Conservation (phyloP, 2,113 vertebrate species). For the Chascanopsetta lugubris region DNA sequence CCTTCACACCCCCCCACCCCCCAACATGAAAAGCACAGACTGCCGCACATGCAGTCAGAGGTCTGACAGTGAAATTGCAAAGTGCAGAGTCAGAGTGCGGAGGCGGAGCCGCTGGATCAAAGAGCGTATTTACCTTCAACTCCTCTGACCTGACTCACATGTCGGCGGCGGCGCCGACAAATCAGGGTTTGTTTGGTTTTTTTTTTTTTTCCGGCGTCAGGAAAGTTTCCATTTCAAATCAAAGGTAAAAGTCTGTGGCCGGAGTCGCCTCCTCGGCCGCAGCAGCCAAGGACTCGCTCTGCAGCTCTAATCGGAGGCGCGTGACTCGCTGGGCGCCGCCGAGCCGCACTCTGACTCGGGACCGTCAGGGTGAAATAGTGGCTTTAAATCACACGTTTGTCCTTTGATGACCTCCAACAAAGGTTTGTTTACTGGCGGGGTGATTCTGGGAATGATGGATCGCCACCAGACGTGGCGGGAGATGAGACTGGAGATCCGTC, state of each 20-base stretch:
- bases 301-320: neutral
- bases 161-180: slow-evolving; percentile 10
- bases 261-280: neutral
- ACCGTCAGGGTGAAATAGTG: neutral
- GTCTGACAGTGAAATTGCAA: slow-evolving; percentile 45
- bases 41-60: slow-evolving; percentile 24
- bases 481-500: no score
- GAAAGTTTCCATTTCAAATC: slow-evolving; percentile 44
- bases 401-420: no score
- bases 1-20: slow-evolving; percentile 14
- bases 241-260: slow-evolving; percentile 51
- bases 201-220: slow-evolving; percentile 29
- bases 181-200: no score
- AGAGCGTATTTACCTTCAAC: slow-evolving; percentile 65
- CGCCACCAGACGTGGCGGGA: no score
- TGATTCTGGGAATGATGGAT: no score
- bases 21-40: slow-evolving; percentile 40
- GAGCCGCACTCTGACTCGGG: neutral
- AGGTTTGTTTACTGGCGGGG: no score
- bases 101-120: slow-evolving; percentile 58
- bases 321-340: neutral
- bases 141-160: slow-evolving; percentile 35
- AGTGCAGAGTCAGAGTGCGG: slow-evolving; percentile 48
- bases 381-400: no score
- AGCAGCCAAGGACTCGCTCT: neutral